Evolutionary conservation across 2,113 vertebrate species (phyloP).

Genomic region (Albula goreensis): DNA sequence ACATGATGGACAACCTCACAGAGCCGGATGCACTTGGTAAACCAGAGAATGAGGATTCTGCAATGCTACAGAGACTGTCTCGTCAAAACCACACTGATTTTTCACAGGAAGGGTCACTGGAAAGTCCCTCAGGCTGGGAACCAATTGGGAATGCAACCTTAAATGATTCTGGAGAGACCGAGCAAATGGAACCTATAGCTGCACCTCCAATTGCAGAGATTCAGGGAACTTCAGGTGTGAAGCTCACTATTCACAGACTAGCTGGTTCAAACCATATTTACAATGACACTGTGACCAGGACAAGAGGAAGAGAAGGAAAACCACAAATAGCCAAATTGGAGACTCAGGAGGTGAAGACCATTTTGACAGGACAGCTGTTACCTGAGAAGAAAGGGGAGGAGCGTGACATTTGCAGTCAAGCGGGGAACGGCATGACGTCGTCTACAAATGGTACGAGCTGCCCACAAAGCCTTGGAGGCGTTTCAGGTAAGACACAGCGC

Average conservation of each 20-base stretch:
- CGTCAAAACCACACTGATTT: constrained; percentile 5
- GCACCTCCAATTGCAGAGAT: background rate
- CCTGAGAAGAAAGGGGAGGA: constrained; percentile 10
- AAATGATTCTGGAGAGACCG: background rate
- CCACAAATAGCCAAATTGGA: background rate
- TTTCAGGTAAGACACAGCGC: constrained; percentile 28
- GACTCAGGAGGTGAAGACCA: background rate
- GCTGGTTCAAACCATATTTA: background rate
- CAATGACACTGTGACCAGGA: background rate
- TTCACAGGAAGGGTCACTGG: background rate
- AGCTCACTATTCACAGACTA: constrained; percentile 3
- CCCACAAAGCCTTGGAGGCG: background rate
- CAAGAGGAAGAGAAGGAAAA: background rate
- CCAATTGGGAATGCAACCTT: background rate
- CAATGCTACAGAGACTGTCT: background rate
- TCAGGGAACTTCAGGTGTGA: background rate
- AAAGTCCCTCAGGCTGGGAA: background rate
- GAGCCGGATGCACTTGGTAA: background rate
- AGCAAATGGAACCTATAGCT: background rate
- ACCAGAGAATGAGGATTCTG: background rate
- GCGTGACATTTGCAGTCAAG: constrained; percentile 4
- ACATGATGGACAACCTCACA: no score
- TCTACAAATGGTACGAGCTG: background rate
- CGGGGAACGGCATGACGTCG: background rate
- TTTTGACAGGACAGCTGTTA: background rate